Base-by-base conservation (phyloP, 2,888 invertebrate species). In the Tetragnatha montana region DNA sequence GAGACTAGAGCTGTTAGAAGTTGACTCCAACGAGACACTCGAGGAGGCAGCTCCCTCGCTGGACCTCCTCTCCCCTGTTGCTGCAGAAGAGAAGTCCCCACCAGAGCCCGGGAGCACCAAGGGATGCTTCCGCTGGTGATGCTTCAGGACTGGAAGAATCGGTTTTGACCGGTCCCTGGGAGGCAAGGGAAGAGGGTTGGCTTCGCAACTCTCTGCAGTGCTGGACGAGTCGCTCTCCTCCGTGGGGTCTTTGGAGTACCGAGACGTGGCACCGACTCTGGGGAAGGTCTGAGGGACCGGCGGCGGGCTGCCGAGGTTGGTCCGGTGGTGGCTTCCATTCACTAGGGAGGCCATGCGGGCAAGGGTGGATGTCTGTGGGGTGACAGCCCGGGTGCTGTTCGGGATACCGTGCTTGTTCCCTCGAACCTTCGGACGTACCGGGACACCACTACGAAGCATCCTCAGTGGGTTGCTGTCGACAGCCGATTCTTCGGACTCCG, bases 41-140 rank as follows among this genome's bases (percentile, higher is more conserved):
- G 50, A 49, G 14, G 86, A 82, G n/a, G 87, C 79, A 6, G 82
- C 74, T 51, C 87, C 87, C 35, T 90, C 90, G 71, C 90, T 90
- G 6, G 90, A 79, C 19, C 90, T 87, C 8, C 87, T 75, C 14
- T 90, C 90, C 3, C 71, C 74, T 1, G 80, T 3, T 8, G 73
- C 86, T 8, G 60, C 35, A 0, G 50, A 17, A 10, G 35, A 35
- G 35, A 19, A 21, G 68, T 14, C 51, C 71, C 49, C 51, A 50
- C 21, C 35, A n/a, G 76, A 35, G 10, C 87, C 86, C 17, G 96
- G 96, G 92, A 97, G 96, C 81, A 97, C 95, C 69, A 97, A 94
- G 0, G 97, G 97, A 94, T 97, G 96, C 93, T 96, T 97, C 70
- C 97, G 94, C 87, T 96, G 96, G 93, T 97, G 97, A 17, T 97